Conservation (phyloP, 2,797 vertebrate genomes). For the Benthosema pterotum region DNA sequence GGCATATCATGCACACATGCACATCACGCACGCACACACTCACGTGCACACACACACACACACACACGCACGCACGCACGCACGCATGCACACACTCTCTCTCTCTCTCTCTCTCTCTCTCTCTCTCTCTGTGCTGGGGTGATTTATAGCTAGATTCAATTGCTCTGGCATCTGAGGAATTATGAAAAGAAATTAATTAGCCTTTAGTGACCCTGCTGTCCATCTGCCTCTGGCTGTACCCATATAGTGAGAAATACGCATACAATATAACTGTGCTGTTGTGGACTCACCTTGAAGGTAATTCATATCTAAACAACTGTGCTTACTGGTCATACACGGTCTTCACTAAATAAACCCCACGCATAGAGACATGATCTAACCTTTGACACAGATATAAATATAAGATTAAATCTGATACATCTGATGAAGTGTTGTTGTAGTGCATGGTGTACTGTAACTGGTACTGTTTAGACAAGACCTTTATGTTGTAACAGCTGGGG, state of each 20-base stretch:
- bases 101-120: slow-evolving; percentile 3
- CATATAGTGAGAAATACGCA: slow-evolving; percentile 17
- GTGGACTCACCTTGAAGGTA: slow-evolving; percentile 55
- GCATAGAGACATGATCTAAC: too few species aligned
- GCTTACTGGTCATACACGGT: slow-evolving; percentile 54
- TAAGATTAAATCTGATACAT: too few species aligned
- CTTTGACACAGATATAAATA: too few species aligned
- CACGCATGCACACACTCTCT: slow-evolving; percentile 17
- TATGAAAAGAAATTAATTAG: slow-evolving; percentile 85
- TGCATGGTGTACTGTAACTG: too few species aligned
- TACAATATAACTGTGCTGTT: slow-evolving; percentile 32
- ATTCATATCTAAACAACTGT: slow-evolving; percentile 67
- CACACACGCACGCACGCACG: slow-evolving; percentile 6
- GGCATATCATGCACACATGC: slow-evolving; percentile 19
- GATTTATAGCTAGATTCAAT: slow-evolving; percentile 84
- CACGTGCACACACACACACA: slow-evolving; percentile 4
- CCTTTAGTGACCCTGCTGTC: slow-evolving; percentile 80
- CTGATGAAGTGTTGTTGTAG: too few species aligned
- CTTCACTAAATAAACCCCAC: slow-evolving; percentile 34
- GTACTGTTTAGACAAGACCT: too few species aligned
- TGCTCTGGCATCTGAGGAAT: slow-evolving; percentile 80
- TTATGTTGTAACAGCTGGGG: too few species aligned
- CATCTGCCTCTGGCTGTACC: slow-evolving; percentile 44
- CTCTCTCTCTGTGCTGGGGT: slow-evolving; percentile 51
- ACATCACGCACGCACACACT: not conserved